Evolutionary conservation across 2,797 vertebrate species (phyloP), one percentile per base, ranked within the genome.

Genomic region (Babyrousa celebensis): DNA sequence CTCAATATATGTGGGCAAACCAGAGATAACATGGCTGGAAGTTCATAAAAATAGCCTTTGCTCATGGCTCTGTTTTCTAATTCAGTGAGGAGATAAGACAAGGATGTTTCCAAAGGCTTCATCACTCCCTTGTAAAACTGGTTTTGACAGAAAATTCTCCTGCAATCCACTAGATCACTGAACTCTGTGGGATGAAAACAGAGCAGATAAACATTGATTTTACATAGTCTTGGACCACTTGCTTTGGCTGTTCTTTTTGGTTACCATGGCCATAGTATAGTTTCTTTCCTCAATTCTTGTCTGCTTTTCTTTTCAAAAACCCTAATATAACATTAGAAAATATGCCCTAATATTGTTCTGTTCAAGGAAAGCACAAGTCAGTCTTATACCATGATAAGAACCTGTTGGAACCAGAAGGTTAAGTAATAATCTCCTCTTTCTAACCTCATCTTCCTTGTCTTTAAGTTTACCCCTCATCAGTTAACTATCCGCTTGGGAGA

Each of bases 71-170:
- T 36, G 6, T 78, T 94, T 95, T 79, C 68, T 94, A 89, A 82
- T n/a, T 93, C 71, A 52, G 3, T 72, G 52, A 80, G 48, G 40
- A 85, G 89, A 89, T 32, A 58, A 80, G 2, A 7, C 25, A 89
- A 17, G 54, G 74, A 60, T 67, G 12, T 68, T 87, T 94, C 62
- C 54, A 68, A 95, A 79, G 80, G 4, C 48, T 85, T 72, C 86
- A 63, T 89, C 60, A 20, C 15, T 87, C 7, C 0, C 48, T 75
- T 52, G 2, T 56, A 58, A 9, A 74, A 36, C 25, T 83, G 23
- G 27, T 84, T 94, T 89, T 68, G 70, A 93, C 56, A 97, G 52
- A 84, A 91, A 96, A 70, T 56, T 87, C 27, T 94, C 72, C 71
- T 23, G 5, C 23, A 68, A 21, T 21, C 40, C 52, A 67, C 52